Evolutionary conservation across 2,888 invertebrate species (phyloP).

Genomic region (Asteroscopus sphinx): DNA sequence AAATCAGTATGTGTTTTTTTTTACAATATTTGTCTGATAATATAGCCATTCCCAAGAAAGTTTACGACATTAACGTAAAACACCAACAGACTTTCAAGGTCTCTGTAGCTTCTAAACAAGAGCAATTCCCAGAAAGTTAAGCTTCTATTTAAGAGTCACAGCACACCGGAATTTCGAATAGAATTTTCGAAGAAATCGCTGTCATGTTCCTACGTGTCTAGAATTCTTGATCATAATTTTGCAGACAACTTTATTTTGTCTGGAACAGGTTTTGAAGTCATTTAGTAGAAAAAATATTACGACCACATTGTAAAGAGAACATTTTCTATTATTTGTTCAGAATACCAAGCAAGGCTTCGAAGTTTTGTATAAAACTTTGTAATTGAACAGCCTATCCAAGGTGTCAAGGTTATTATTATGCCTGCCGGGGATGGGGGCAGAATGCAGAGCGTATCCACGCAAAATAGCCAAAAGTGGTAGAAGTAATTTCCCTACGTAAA

Average conservation of each 20-base stretch:
- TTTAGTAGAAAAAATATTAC: slow-evolving; percentile 36
- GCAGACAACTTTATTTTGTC: slow-evolving; percentile 36
- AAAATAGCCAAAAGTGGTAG: no score
- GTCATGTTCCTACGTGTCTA: slow-evolving; percentile 50
- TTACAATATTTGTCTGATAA: no score
- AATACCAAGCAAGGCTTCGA: slow-evolving; percentile 8
- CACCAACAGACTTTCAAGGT: slow-evolving; percentile 11
- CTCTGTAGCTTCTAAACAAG: slow-evolving; percentile 4
- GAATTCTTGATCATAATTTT: slow-evolving; percentile 42
- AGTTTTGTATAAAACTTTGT: no score
- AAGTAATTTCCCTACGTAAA: no score
- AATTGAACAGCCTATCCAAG: no score
- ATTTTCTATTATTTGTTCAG: slow-evolving; percentile 13
- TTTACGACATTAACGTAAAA: no score
- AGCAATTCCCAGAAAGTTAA: slow-evolving; percentile 13
- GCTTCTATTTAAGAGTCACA: slow-evolving; percentile 38
- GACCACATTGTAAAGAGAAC: slow-evolving; percentile 10
- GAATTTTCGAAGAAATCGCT: slow-evolving; percentile 56
- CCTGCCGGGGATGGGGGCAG: no score
- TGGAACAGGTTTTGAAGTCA: slow-evolving; percentile 33
- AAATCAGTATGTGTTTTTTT: no score
- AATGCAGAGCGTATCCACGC: no score
- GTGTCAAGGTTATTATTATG: no score
- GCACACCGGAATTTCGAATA: slow-evolving; percentile 42
- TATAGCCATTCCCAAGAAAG: no score